Percentiles rank a stretch among this genome's conserved stretches.
These are phyloP conservation scores for Tamias sibiricus DNA, from an alignment of 2,113 vertebrate genomes.

Conservation along the genomic window DNA sequence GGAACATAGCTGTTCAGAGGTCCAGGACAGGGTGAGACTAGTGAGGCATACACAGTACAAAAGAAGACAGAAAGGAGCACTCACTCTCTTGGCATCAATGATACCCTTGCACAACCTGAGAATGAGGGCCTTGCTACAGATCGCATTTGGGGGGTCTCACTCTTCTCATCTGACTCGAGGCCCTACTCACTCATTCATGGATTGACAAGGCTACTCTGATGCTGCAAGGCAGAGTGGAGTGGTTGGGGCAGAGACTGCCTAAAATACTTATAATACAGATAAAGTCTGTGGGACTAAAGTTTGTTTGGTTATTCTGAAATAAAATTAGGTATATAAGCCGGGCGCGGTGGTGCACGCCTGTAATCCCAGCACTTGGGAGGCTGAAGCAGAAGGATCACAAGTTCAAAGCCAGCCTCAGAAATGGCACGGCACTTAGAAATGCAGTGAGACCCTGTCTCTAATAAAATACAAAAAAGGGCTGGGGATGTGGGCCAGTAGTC, in stretches of 20 bases:
- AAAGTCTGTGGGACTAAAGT: background rate
- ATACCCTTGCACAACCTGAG: no score
- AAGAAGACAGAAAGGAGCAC: background rate
- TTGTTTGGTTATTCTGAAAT: background rate
- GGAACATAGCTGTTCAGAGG: background rate
- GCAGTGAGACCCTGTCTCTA: no score
- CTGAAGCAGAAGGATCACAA: no score
- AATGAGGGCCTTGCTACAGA: background rate
- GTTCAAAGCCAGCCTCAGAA: no score
- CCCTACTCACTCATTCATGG: background rate
- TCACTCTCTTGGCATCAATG: no score
- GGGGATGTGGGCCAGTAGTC: no score
- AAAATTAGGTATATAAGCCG: background rate
- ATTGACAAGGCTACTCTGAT: background rate
- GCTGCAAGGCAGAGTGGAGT: background rate
- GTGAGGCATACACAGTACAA: accelerated
- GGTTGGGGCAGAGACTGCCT: background rate
- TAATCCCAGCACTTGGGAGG: no score
- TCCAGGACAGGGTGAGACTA: background rate
- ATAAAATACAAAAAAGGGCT: no score
- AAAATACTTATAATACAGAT: background rate
- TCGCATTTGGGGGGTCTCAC: background rate
- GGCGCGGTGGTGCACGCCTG: no score
- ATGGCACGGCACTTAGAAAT: no score
- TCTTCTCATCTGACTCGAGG: no score